Evolutionary conservation across 2,888 invertebrate genomes (phyloP).

Genomic region (Rhaphigaster nebulosa): DNA sequence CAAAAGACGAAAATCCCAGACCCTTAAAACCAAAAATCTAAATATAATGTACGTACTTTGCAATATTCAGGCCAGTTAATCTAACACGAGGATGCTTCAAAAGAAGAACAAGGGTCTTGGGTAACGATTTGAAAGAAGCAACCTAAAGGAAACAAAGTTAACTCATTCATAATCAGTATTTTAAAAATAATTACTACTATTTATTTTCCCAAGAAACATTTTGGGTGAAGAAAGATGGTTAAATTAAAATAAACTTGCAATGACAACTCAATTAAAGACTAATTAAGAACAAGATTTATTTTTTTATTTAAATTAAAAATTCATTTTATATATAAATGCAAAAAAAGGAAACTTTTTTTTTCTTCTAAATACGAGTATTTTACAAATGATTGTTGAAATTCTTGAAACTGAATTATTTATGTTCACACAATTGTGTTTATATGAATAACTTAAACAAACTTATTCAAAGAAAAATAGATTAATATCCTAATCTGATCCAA

Average conservation of each 20-base stretch:
- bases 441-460: no score
- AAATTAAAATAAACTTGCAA: background rate
- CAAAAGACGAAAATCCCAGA: background rate
- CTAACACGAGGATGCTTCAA: slow-evolving; percentile 74
- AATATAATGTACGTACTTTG: slow-evolving; percentile 71
- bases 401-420: no score
- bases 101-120: slow-evolving; percentile 72
- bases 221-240: background rate
- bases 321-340: background rate
- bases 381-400: no score
- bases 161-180: background rate
- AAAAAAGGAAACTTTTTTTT: no score
- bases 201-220: background rate
- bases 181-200: background rate
- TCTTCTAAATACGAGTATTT: no score
- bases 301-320: no score
- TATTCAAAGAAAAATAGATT: no score
- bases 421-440: no score
- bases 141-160: slow-evolving; percentile 70
- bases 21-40: background rate
- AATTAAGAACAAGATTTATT: background rate
- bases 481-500: no score
- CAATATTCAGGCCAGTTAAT: slow-evolving; percentile 76
- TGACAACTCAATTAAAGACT: background rate
- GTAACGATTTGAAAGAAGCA: slow-evolving; percentile 68